Evolutionary conservation across 2,113 vertebrate species (phyloP).

Genomic region (Gymnogyps californianus): DNA sequence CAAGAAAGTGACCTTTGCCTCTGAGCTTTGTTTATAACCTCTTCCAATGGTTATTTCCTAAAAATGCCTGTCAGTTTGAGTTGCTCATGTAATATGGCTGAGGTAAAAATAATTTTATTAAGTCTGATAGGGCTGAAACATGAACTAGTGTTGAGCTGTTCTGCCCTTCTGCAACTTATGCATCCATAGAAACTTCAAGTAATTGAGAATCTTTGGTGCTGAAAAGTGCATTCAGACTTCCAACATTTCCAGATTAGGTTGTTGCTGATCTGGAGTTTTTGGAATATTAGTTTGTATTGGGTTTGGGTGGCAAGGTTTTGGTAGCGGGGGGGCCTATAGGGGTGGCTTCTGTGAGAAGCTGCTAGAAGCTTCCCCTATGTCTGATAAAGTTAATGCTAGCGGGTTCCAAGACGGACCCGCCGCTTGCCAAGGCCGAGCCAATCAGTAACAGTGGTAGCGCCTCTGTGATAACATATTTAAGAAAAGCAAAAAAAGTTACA

Average conservation of each 20-base stretch:
- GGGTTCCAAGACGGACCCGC: too few relatives aligned
- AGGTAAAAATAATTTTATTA: neutral
- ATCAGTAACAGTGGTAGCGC: too few relatives aligned
- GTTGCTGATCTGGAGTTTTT: neutral
- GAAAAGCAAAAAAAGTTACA: too few relatives aligned
- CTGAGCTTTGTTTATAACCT: neutral
- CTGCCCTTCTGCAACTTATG: fast-evolving
- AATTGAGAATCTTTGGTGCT: neutral
- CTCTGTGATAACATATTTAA: too few relatives aligned
- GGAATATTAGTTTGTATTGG: neutral
- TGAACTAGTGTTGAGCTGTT: neutral
- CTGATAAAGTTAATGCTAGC: too few relatives aligned
- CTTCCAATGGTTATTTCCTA: neutral
- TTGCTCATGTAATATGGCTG: neutral
- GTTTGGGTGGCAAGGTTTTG: too few relatives aligned
- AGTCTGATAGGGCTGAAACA: neutral
- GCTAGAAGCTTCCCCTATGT: too few relatives aligned
- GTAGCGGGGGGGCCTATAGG: too few relatives aligned
- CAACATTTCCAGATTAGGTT: neutral
- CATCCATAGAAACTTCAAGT: neutral
- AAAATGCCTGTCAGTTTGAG: neutral
- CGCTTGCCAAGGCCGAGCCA: too few relatives aligned
- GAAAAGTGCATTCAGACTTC: neutral
- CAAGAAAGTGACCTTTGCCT: neutral
- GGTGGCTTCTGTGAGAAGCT: too few relatives aligned